phyloP scores from a whole-genome alignment of 2,888 invertebrate species.

The Polyploca ridens region DNA sequence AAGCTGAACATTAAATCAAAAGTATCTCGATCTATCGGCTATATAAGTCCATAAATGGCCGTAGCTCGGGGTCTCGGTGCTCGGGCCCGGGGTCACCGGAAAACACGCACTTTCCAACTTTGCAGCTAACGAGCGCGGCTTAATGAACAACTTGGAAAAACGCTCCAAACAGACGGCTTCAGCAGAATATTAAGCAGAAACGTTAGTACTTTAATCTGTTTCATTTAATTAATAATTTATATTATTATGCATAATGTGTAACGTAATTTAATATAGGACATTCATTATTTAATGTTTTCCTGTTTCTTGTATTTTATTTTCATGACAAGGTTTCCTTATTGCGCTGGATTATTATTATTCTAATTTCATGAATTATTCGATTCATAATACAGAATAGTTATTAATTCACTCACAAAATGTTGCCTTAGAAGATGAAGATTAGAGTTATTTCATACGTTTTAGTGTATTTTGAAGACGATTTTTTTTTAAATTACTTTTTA shows the following conservation, averaged over 20 bases:
- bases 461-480: too few species aligned
- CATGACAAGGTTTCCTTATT: background rate
- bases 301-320: background rate
- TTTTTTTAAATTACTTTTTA: too few species aligned
- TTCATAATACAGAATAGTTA: too few species aligned
- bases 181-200: background rate
- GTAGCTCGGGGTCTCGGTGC: background rate
- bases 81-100: constrained; percentile 10
- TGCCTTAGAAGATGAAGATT: too few species aligned
- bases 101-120: constrained; percentile 19
- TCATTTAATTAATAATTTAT: background rate
- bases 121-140: constrained; percentile 13
- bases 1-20: background rate
- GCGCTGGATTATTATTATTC: background rate
- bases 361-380: background rate
- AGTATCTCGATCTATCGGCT: background rate
- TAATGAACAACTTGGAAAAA: constrained; percentile 21
- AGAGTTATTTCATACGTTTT: too few species aligned
- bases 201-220: background rate
- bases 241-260: background rate
- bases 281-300: background rate
- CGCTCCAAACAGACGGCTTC: constrained; percentile 11
- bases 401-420: too few species aligned
- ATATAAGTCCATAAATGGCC: background rate
- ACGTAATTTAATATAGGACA: background rate